These are phyloP conservation scores for Pseudanteris insignis DNA, from an alignment of 2,888 invertebrate species.

Conservation along the genomic window DNA sequence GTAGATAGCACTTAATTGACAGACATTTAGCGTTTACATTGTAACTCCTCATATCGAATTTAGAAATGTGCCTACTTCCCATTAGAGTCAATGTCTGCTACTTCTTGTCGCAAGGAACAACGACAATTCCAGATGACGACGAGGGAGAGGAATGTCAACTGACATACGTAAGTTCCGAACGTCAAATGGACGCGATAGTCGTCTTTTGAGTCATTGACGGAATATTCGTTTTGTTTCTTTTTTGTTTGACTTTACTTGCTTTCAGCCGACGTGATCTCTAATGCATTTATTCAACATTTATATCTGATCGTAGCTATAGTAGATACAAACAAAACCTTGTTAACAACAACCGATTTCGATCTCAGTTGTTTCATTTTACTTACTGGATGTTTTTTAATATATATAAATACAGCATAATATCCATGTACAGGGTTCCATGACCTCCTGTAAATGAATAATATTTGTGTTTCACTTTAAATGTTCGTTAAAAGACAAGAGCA, in stretches of 20 bases:
- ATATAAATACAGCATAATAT: too few species aligned
- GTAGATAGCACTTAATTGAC: too few species aligned
- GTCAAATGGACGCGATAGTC: slow-evolving; percentile 50
- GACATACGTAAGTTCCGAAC: slow-evolving; percentile 79
- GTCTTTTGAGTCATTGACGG: slow-evolving; percentile 35
- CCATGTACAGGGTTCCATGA: slow-evolving; percentile 10
- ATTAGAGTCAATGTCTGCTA: slow-evolving; percentile 85
- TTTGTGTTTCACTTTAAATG: slow-evolving; percentile 10
- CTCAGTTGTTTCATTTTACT: slow-evolving; percentile 14
- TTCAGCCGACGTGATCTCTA: slow-evolving; percentile 32
- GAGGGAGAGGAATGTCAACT: slow-evolving; percentile 86
- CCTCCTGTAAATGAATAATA: slow-evolving; percentile 13
- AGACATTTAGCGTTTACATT: slow-evolving; percentile 46
- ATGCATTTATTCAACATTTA: slow-evolving; percentile 6
- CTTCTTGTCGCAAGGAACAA: slow-evolving; percentile 94
- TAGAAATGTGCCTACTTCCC: slow-evolving; percentile 79
- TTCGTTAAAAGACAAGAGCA: slow-evolving; percentile 7
- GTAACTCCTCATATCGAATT: slow-evolving; percentile 60
- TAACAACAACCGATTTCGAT: too few species aligned
- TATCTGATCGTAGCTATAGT: too few species aligned
- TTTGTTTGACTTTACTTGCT: slow-evolving; percentile 30
- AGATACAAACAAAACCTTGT: too few species aligned
- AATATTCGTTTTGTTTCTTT: not conserved
- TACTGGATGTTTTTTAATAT: too few species aligned
- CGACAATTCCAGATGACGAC: slow-evolving; percentile 89